Percentiles rank a stretch among this genome's conserved stretches.
These are phyloP conservation scores for Protosalanx chinensis DNA, from an alignment of 2,797 vertebrate species.

Conservation along the genomic window DNA sequence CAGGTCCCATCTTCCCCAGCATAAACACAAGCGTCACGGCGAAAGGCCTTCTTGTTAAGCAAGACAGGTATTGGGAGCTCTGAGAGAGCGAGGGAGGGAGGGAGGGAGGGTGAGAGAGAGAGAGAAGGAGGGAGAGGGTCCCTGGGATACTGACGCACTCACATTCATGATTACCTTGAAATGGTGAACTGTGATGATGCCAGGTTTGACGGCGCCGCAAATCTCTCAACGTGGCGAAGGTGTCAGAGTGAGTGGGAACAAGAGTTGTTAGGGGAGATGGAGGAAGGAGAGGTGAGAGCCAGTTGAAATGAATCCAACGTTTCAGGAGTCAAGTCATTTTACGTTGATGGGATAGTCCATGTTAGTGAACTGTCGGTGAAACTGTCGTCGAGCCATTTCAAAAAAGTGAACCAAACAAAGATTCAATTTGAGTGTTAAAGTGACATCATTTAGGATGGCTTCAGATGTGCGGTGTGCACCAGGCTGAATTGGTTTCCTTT, in stretches of 20 bases:
- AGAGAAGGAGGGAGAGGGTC: neutral
- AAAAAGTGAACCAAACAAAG: too few species aligned
- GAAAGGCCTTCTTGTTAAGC: constrained; percentile 3
- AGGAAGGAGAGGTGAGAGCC: too few species aligned
- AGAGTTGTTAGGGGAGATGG: neutral
- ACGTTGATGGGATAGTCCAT: neutral
- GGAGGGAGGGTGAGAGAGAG: neutral
- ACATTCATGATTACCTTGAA: constrained; percentile 36
- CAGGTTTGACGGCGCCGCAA: constrained; percentile 27
- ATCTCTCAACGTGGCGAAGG: constrained; percentile 20
- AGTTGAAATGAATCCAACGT: too few species aligned
- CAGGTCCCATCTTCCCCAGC: constrained; percentile 11
- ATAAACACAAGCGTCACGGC: constrained; percentile 9
- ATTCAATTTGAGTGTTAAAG: too few species aligned
- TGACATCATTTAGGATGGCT: too few species aligned
- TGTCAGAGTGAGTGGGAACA: neutral
- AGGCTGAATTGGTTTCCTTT: too few species aligned
- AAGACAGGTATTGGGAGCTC: neutral
- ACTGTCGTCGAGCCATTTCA: neutral
- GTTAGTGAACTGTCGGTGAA: constrained; percentile 1
- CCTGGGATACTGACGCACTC: constrained; percentile 16
- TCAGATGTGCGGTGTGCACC: too few species aligned
- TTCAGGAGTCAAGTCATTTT: neutral
- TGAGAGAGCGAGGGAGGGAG: neutral
- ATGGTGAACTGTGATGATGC: constrained; percentile 25